Evolutionary conservation across 2,797 vertebrate genomes (phyloP), one percentile per base, ranked within the genome.

Genomic region (Simalia tracyae): DNA sequence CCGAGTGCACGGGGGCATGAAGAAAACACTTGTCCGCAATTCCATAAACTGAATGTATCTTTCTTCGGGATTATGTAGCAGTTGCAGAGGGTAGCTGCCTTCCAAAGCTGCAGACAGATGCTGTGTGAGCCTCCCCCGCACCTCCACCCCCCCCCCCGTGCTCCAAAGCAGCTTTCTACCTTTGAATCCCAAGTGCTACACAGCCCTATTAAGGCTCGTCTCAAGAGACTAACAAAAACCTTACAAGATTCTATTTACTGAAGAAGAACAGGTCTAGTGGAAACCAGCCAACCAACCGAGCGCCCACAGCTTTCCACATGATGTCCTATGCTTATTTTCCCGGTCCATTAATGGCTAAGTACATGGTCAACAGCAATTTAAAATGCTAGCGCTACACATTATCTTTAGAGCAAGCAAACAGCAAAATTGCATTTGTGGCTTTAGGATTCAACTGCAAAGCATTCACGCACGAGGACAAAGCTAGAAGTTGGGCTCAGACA

Each of bases 321-420:
- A 97, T 97, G 95, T 94, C 96, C 95, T 95, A 95, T 96, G 96
- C 97, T 97, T 97, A 98, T 97, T 97, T 97, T 96, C 96, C 95
- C 95, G 96, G 97, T 97, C 94, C 96, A 96, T 95, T 86, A 87
- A 97, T 95, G 93, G 95, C 93, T 91, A 94, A 95, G 94, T 94
- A 96, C 94, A 97, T 57, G 89, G 63, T 95, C 95, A 96, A 96
- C 93, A 97, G 96, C 95, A 97, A 95, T 96, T 96, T 96, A 96
- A 81, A 97, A 97, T 90, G 92, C 28, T 94, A 93, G 57, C 68
- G 84, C 92, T 92, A 91, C 56, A 93, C 93, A 91, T 57, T 93
- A 94, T 90, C 87, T 91, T 93, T 95, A 93, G 31, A 94, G 95
- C 72, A 91, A 92, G 89, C 92, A 92, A 60, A 87, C 89, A 91